A percentile compares a stretch with the other conserved stretches of the same genome.
Evolutionary conservation across 2,113 vertebrate species (phyloP).

Genomic region (Zapornia atra): DNA sequence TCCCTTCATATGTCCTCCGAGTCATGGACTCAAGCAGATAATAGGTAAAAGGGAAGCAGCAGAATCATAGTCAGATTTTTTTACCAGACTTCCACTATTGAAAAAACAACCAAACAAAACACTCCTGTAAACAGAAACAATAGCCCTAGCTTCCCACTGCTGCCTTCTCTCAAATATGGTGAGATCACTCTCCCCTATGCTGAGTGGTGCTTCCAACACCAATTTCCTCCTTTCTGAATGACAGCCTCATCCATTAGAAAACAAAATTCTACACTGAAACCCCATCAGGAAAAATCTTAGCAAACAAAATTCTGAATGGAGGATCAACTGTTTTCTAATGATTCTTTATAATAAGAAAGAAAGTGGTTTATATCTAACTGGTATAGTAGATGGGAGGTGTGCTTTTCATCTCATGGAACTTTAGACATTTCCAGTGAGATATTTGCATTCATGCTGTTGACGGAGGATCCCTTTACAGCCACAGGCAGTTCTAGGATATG

Average conservation of each 20-base stretch:
- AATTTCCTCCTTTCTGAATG: not conserved
- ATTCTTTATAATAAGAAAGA: not conserved
- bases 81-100: not conserved
- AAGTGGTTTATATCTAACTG: not conserved
- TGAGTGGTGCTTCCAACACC: not conserved
- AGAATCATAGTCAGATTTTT: not conserved
- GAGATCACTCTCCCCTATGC: not conserved
- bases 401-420: not conserved
- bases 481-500: not conserved
- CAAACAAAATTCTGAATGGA: not conserved
- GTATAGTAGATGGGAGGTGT: not conserved
- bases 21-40: not conserved
- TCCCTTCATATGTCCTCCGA: not conserved
- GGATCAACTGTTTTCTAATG: not conserved
- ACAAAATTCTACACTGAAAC: not conserved
- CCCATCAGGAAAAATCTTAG: not conserved
- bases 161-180: not conserved
- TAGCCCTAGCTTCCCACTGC: not conserved
- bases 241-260: not conserved
- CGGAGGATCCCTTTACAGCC: not conserved
- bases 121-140: not conserved
- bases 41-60: not conserved
- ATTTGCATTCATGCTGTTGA: not conserved
- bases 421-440: not conserved
- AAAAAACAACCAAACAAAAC: not conserved